A percentile compares a stretch with the other conserved stretches of the same genome.
These are phyloP conservation scores for Cepphus grylle DNA, from an alignment of 2,113 vertebrate species.

Conservation along the genomic window DNA sequence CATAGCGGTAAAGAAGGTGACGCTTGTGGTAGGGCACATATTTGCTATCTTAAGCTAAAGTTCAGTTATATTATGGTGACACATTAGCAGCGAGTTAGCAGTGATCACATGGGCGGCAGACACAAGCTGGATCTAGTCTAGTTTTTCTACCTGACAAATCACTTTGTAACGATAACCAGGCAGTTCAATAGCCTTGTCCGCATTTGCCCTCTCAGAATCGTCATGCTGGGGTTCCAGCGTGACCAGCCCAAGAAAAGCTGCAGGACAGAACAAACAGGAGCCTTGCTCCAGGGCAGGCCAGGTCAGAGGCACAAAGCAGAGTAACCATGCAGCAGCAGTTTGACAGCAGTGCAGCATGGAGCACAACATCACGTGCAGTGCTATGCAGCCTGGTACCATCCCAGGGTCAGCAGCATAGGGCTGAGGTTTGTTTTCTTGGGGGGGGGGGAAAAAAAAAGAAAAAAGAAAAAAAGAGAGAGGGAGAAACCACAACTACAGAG, in stretches of 20 bases:
- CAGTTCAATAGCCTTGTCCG: neutral
- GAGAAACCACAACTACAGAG: neutral
- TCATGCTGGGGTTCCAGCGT: neutral
- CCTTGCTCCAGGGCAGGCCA: neutral
- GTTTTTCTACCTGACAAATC: neutral
- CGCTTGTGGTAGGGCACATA: neutral
- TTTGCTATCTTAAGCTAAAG: slow-evolving; percentile 40
- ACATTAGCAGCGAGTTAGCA: neutral
- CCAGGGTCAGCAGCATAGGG: neutral
- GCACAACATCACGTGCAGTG: accelerated
- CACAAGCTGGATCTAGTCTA: neutral
- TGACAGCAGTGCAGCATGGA: neutral
- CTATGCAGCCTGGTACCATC: accelerated
- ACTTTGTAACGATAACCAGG: neutral
- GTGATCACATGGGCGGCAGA: neutral
- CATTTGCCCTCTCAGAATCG: neutral
- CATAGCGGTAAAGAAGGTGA: neutral
- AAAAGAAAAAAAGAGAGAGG: neutral
- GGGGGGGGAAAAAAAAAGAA: accelerated
- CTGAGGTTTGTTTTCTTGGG: neutral
- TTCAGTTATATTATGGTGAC: neutral
- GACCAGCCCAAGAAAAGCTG: neutral
- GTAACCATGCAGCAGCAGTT: neutral
- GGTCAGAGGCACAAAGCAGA: neutral
- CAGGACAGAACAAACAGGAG: neutral